These are phyloP conservation scores for Drosophila persimilis DNA, from an alignment of 1,140 invertebrate genomes.

Conservation along the genomic window DNA sequence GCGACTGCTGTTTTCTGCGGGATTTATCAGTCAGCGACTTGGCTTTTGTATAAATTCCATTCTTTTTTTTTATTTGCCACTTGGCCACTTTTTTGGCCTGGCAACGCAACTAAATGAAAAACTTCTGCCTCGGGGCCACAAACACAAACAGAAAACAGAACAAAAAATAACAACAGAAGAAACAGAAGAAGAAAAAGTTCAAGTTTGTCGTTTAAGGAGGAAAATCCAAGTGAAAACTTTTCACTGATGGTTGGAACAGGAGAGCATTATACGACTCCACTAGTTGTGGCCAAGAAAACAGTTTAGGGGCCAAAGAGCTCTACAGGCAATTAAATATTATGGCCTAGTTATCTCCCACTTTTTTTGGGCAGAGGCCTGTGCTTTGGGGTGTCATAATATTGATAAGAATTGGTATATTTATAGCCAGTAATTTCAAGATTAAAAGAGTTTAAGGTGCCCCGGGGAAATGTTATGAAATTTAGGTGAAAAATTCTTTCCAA, in stretches of 20 bases:
- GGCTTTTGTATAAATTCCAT: conserved; percentile 45
- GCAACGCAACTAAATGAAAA: conserved; percentile 42
- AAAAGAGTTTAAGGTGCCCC: no score
- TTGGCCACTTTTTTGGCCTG: conserved; percentile 22
- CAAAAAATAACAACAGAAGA: background rate
- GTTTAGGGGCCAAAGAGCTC: no score
- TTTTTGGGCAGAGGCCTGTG: no score
- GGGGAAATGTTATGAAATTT: no score
- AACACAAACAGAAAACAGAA: conserved; percentile 12
- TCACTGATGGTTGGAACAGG: conserved; percentile 28
- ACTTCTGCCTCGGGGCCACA: conserved; percentile 20
- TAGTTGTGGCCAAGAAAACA: no score
- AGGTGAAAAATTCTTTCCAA: no score
- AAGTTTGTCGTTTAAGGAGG: conserved; percentile 33
- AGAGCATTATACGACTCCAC: no score
- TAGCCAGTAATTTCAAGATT: no score
- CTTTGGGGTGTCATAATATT: no score
- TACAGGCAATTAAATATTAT: no score
- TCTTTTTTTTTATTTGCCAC: conserved; percentile 29
- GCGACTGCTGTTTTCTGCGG: conserved; percentile 16
- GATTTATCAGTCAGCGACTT: conserved; percentile 50
- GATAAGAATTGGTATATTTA: no score
- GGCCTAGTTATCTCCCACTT: no score
- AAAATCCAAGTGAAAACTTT: conserved; percentile 10
- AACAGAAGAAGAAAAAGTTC: conserved; percentile 23